Evolutionary conservation across 1,140 invertebrate species (phyloP).

Genomic region (Drosophila bocqueti): DNA sequence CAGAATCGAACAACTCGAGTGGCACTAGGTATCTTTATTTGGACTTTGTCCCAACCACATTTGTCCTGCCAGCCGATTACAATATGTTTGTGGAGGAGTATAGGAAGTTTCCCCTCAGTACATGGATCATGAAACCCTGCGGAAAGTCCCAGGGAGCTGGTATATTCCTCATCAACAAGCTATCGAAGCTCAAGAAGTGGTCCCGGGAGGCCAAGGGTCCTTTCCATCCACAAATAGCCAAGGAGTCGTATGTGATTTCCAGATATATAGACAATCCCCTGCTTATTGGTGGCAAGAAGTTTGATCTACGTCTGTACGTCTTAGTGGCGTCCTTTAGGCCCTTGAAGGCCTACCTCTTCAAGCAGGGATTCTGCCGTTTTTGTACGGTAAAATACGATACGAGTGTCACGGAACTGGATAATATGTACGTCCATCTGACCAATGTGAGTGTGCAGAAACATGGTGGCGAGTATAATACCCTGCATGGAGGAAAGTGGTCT

Average conservation of each 20-base stretch:
- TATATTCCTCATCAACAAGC: slow-evolving; percentile 95
- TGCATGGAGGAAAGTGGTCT: slow-evolving; percentile 97
- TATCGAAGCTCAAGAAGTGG: slow-evolving; percentile 95
- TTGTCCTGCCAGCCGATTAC: slow-evolving; percentile 97
- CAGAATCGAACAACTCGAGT: slow-evolving; percentile 88
- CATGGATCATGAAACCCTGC: slow-evolving; percentile 99
- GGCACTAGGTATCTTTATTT: slow-evolving; percentile 92
- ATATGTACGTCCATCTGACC: slow-evolving; percentile 95
- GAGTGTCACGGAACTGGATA: slow-evolving; percentile 91
- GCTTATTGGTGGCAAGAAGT: slow-evolving; percentile 94
- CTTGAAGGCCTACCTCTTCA: slow-evolving; percentile 93
- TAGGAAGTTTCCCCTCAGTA: slow-evolving; percentile 94
- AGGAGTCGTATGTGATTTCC: slow-evolving; percentile 96
- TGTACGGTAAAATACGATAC: slow-evolving; percentile 93
- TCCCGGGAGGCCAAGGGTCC: slow-evolving; percentile 92
- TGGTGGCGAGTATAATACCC: slow-evolving; percentile 95
- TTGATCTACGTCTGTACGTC: slow-evolving; percentile 93
- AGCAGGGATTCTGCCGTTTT: slow-evolving; percentile 92
- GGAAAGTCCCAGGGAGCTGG: slow-evolving; percentile 95
- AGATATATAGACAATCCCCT: slow-evolving; percentile 94
- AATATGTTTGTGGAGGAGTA: slow-evolving; percentile 99
- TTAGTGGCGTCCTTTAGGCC: slow-evolving; percentile 93
- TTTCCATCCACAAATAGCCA: slow-evolving; percentile 92
- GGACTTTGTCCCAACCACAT: slow-evolving; percentile 97
- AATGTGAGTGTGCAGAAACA: slow-evolving; percentile 95